Evolutionary conservation across 2,888 invertebrate genomes (phyloP).

Genomic region (Fragum sueziense): DNA sequence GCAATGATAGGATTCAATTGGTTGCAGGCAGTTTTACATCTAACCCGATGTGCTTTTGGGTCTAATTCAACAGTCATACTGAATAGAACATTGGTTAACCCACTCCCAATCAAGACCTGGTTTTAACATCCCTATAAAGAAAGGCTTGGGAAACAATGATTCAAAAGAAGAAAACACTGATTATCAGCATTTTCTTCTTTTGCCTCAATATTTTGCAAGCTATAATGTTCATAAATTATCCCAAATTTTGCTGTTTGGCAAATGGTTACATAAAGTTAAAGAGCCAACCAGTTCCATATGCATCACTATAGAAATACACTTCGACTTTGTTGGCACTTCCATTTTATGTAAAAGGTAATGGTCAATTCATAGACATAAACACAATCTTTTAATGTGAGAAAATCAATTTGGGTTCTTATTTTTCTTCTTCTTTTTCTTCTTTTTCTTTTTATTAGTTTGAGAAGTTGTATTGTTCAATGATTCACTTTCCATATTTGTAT

Average conservation of each 20-base stretch:
- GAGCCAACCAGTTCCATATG: background rate
- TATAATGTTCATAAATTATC: no score
- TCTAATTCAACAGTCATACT: no score
- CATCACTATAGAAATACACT: background rate
- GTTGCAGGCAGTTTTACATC: background rate
- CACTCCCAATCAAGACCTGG: no score
- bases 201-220: no score
- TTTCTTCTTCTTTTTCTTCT: conserved; percentile 53
- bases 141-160: no score
- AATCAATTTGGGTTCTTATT: background rate
- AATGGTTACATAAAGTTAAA: no score
- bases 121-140: no score
- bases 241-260: no score
- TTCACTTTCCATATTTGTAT: conserved; percentile 25
- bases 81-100: no score
- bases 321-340: background rate
- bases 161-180: no score
- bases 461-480: background rate
- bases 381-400: background rate
- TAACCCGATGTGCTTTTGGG: no score
- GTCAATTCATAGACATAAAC: background rate
- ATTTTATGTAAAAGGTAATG: background rate
- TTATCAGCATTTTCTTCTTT: no score
- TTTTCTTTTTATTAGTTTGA: conserved; percentile 34
- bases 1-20: background rate